phyloP scores from a whole-genome alignment of 2,797 vertebrate species.

The Capromys pilorides region DNA sequence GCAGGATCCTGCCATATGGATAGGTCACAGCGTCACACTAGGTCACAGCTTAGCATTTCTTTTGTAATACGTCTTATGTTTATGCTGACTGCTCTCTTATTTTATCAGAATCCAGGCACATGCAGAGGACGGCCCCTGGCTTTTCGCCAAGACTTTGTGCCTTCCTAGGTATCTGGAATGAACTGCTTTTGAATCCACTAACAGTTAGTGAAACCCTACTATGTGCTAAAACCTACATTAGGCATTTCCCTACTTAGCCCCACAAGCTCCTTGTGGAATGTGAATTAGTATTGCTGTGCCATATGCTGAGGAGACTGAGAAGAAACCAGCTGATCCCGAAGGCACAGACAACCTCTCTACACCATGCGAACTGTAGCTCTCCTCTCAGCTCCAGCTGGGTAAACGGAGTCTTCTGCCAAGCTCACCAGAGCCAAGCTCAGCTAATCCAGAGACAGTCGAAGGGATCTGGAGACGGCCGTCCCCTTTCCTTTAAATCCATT shows the following conservation, averaged over 20 bases:
- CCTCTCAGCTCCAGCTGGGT: background rate
- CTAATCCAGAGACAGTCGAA: background rate
- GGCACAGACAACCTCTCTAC: background rate
- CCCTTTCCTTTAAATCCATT: background rate
- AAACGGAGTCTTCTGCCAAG: background rate
- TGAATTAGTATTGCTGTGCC: background rate
- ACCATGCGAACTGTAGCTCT: background rate
- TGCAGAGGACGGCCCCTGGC: background rate
- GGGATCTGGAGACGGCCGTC: background rate
- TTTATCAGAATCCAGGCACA: slow-evolving; percentile 7
- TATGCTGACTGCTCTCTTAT: background rate
- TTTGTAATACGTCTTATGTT: background rate
- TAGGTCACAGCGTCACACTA: background rate
- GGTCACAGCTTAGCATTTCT: background rate
- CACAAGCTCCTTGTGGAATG: background rate
- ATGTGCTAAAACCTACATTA: background rate
- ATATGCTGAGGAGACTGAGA: background rate
- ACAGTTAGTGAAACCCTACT: background rate
- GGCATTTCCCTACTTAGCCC: background rate
- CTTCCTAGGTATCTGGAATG: background rate
- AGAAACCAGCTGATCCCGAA: background rate
- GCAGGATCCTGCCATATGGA: background rate
- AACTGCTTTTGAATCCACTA: background rate
- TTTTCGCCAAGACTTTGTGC: background rate
- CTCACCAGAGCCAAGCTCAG: background rate